Evolutionary conservation across 1,140 invertebrate genomes (phyloP).

Genomic region (Drosophila tristis): DNA sequence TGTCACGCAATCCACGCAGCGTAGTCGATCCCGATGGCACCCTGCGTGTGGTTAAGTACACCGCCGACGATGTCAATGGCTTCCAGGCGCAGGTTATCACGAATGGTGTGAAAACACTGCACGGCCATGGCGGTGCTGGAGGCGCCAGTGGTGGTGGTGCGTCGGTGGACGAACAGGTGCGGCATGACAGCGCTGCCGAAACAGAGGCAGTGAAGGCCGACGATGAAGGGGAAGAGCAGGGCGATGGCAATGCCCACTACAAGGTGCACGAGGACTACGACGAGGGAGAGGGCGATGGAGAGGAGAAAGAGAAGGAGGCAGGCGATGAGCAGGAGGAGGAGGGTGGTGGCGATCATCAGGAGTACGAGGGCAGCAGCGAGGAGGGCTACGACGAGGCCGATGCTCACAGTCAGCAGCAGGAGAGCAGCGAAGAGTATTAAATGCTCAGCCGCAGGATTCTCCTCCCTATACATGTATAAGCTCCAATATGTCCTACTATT

Average conservation of each 20-base stretch:
- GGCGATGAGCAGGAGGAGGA: conserved; percentile 20
- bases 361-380: conserved; percentile 75
- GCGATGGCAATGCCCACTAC: conserved; percentile 45
- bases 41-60: conserved; percentile 85
- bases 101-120: conserved; percentile 70
- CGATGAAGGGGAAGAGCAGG: conserved; percentile 11
- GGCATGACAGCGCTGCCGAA: conserved; percentile 33
- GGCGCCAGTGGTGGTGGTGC: conserved; percentile 9
- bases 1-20: conserved; percentile 49
- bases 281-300: conserved; percentile 33
- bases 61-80: conserved; percentile 85
- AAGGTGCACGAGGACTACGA: conserved; percentile 64
- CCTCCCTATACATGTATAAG: too few relatives aligned
- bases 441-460: neutral
- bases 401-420: conserved; percentile 54
- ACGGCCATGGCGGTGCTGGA: conserved; percentile 58
- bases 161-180: conserved; percentile 46
- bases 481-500: neutral
- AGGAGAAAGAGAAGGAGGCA: conserved; percentile 25
- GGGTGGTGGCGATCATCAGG: conserved; percentile 60
- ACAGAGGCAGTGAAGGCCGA: conserved; percentile 13
- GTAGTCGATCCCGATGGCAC: conserved; percentile 85
- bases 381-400: conserved; percentile 73
- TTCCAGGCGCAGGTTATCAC: conserved; percentile 85
- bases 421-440: conserved; percentile 68